Conservation (phyloP, 2,113 vertebrate species). For the Rhinolophus sinicus region DNA sequence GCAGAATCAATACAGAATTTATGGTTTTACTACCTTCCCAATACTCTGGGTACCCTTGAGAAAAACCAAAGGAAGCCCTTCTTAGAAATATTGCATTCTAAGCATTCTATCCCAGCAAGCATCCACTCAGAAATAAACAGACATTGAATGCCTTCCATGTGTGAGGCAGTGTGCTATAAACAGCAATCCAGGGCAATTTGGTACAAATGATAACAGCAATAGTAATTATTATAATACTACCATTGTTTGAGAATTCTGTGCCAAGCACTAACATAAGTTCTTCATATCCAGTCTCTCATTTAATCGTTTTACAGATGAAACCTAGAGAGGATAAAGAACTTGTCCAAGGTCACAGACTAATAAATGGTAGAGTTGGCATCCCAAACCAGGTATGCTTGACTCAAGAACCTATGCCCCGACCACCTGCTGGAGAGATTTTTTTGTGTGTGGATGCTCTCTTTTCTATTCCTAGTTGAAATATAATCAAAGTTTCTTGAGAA, state of each 20-base stretch:
- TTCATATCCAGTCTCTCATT: slow-evolving; percentile 19
- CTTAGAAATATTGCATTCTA: not conserved
- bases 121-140: not conserved
- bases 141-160: not conserved
- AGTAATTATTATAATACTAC: slow-evolving; percentile 41
- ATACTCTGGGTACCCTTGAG: not conserved
- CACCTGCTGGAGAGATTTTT: not conserved
- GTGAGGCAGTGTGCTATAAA: not conserved
- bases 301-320: slow-evolving; percentile 53
- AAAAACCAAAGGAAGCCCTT: not conserved
- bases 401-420: not conserved
- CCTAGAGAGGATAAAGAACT: slow-evolving; percentile 17
- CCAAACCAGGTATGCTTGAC: not conserved
- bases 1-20: not conserved
- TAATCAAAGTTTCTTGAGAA: slow-evolving; percentile 64
- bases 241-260: slow-evolving; percentile 27
- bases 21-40: not conserved
- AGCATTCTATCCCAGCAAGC: not conserved
- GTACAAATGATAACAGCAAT: not conserved
- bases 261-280: not conserved
- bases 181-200: not conserved
- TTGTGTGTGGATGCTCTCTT: not conserved
- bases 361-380: not conserved
- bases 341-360: not conserved
- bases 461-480: slow-evolving; percentile 55